These are phyloP conservation scores for Pampus argenteus DNA, from an alignment of 2,797 vertebrate species.

Conservation along the genomic window DNA sequence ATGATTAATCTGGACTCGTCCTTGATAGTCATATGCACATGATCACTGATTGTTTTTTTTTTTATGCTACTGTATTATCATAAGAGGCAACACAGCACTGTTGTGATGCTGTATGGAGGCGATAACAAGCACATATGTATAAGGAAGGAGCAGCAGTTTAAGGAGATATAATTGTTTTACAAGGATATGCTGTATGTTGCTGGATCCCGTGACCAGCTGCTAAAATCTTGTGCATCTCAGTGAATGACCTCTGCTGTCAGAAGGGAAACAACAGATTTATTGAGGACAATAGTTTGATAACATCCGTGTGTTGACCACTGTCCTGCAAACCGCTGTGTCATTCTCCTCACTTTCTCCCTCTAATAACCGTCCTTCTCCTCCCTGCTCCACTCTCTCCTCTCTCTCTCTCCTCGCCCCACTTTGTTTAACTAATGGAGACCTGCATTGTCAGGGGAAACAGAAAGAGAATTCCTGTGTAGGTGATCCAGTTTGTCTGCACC, in stretches of 20 bases:
- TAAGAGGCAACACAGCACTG: neutral
- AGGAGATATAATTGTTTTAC: constrained; percentile 8
- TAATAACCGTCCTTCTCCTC: constrained; percentile 64
- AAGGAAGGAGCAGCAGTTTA: neutral
- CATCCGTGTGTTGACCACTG: constrained; percentile 50
- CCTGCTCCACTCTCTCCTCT: constrained; percentile 38
- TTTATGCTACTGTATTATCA: neutral
- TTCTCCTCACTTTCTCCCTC: constrained; percentile 64
- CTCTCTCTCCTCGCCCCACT: constrained; percentile 54
- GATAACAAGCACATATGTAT: neutral
- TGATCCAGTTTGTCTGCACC: constrained; percentile 36
- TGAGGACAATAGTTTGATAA: constrained; percentile 47
- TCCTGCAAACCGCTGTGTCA: constrained; percentile 81
- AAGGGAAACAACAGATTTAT: constrained; percentile 58
- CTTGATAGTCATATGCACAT: neutral
- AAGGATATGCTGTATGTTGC: constrained; percentile 9
- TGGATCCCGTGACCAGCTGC: constrained; percentile 28
- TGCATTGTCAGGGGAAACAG: constrained; percentile 1
- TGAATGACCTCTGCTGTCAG: constrained; percentile 63
- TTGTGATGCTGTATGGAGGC: neutral
- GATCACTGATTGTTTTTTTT: neutral
- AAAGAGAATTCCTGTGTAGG: constrained; percentile 20
- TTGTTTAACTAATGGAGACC: constrained; percentile 49
- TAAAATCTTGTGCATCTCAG: constrained; percentile 5
- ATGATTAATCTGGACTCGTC: neutral